These are phyloP conservation scores for Drosophila affinis DNA, from an alignment of 2,888 invertebrate genomes.

Conservation along the genomic window DNA sequence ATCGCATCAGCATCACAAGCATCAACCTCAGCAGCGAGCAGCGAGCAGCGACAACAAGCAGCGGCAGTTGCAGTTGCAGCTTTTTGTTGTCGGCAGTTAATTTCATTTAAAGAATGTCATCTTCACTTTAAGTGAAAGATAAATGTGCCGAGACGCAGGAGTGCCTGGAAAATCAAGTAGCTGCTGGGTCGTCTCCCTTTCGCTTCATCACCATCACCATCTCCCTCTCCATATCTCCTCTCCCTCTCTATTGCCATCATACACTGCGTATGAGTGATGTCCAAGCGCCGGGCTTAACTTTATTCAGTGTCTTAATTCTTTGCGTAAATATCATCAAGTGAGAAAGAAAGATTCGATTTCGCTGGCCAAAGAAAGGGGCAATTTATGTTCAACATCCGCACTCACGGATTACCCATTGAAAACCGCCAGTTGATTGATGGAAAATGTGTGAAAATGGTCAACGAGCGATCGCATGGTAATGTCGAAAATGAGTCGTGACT, in stretches of 20 bases:
- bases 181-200: conserved; percentile 47
- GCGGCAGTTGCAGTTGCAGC: conserved; percentile 47
- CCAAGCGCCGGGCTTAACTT: conserved; percentile 21
- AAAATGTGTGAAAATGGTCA: conserved; percentile 30
- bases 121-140: conserved; percentile 83
- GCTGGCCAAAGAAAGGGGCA: conserved; percentile 48
- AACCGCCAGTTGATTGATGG: conserved; percentile 42
- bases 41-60: conserved; percentile 7
- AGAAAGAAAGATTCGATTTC: conserved; percentile 62
- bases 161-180: conserved; percentile 61
- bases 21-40: conserved; percentile 26
- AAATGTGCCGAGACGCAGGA: conserved; percentile 60
- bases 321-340: conserved; percentile 42
- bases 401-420: conserved; percentile 38
- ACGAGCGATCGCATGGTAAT: not conserved
- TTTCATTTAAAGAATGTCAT: conserved; percentile 83
- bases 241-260: conserved; percentile 51
- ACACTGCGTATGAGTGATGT: conserved; percentile 70
- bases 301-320: conserved; percentile 62
- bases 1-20: conserved; percentile 23
- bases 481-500: conserved; percentile 12
- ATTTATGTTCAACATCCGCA: conserved; percentile 50
- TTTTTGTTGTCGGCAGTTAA: conserved; percentile 76
- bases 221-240: too few species aligned
- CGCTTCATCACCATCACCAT: conserved; percentile 8